Conservation (phyloP, 2,113 vertebrate genomes). For the Aviceda subcristata region DNA sequence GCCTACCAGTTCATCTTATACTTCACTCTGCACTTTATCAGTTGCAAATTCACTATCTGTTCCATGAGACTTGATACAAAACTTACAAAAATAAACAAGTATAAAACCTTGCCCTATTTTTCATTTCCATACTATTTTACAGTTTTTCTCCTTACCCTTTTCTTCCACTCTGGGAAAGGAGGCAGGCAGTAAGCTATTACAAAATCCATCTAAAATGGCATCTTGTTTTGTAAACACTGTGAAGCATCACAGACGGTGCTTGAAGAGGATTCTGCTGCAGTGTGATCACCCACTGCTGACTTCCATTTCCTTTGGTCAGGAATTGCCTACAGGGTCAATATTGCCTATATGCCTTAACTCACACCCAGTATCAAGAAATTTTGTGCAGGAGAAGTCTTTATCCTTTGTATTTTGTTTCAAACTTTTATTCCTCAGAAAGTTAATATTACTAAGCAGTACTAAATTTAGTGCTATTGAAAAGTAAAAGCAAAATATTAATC, state of each 20-base stretch:
- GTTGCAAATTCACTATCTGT: not conserved
- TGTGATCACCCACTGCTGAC: fast-evolving
- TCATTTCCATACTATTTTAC: not conserved
- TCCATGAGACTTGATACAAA: not conserved
- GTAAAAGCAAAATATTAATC: not conserved
- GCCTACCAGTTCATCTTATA: not conserved
- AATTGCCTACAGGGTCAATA: not conserved
- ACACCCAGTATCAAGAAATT: not conserved
- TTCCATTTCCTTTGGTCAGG: not conserved
- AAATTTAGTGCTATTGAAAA: not conserved
- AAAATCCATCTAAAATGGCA: not conserved
- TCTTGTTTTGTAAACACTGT: not conserved
- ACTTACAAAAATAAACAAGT: not conserved
- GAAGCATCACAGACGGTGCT: not conserved
- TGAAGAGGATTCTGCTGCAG: not conserved
- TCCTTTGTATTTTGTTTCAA: not conserved
- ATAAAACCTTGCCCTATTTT: not conserved
- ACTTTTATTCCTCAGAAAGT: not conserved
- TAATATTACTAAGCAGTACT: not conserved
- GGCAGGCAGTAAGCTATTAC: not conserved
- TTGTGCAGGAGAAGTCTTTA: not conserved
- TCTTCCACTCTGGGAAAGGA: not conserved
- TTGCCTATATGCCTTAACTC: not conserved
- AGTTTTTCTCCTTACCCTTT: too few relatives aligned
- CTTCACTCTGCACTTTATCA: not conserved